These are phyloP conservation scores for Clarias fuscus DNA, from an alignment of 2,797 vertebrate genomes.

Conservation along the genomic window DNA sequence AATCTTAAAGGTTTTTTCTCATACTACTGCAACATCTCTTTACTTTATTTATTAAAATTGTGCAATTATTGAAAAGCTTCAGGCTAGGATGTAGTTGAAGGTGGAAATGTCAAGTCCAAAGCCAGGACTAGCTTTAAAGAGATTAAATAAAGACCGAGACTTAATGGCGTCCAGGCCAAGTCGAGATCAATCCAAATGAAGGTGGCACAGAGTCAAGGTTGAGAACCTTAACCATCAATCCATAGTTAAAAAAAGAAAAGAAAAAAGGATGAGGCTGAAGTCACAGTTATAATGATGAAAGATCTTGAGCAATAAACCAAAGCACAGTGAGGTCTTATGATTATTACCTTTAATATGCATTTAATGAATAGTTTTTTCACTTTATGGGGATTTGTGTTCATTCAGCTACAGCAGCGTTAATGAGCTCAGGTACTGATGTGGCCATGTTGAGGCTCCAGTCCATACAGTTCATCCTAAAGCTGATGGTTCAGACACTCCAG, in stretches of 20 bases:
- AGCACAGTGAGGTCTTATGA: neutral
- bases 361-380: neutral
- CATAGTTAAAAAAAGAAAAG: neutral
- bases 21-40: neutral
- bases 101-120: neutral
- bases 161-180: neutral
- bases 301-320: neutral
- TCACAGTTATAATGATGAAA: neutral
- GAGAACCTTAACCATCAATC: neutral
- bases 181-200: neutral
- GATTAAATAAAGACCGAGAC: neutral
- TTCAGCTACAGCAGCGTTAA: neutral
- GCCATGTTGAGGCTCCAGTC: neutral
- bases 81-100: neutral
- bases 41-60: neutral
- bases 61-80: neutral
- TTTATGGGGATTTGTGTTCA: neutral
- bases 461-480: neutral
- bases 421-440: neutral
- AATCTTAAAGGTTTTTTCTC: neutral
- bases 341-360: no score
- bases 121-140: neutral
- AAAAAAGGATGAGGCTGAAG: neutral
- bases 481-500: neutral
- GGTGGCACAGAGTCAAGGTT: neutral